Percentiles rank a stretch among this genome's conserved stretches.
Conservation (phyloP, 2,113 vertebrate genomes). For the Upupa epops region DNA sequence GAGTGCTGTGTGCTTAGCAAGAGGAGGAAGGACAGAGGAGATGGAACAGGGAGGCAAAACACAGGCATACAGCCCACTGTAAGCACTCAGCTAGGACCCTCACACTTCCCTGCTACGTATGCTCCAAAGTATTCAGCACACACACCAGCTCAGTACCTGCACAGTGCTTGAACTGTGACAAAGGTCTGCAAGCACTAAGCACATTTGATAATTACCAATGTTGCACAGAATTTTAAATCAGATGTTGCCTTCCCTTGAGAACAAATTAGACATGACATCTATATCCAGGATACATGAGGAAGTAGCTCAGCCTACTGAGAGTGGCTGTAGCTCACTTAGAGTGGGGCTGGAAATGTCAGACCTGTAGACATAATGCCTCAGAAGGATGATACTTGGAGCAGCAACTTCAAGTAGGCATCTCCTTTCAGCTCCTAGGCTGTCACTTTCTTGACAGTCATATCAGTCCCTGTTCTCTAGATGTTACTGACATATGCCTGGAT, state of each 20-base stretch:
- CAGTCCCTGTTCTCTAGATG: background rate
- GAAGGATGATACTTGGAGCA: background rate
- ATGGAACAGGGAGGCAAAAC: background rate
- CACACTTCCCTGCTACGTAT: background rate
- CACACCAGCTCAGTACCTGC: background rate
- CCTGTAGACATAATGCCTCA: background rate
- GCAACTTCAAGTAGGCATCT: background rate
- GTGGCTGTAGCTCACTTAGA: background rate
- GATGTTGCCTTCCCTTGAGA: background rate
- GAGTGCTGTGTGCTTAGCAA: background rate
- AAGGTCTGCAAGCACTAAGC: background rate
- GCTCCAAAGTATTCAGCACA: background rate
- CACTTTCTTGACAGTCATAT: background rate
- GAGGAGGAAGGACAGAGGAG: background rate
- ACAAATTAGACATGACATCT: background rate
- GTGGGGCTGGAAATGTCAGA: background rate
- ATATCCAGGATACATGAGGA: background rate
- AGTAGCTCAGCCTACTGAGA: background rate
- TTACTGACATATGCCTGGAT: background rate
- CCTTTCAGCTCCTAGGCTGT: background rate
- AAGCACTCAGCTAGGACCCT: background rate
- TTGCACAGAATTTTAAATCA: background rate
- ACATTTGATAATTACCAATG: background rate
- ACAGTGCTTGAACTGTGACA: background rate
- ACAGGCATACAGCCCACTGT: background rate